Base-by-base conservation (phyloP, 1,140 invertebrate genomes). In the Mya arenaria region DNA sequence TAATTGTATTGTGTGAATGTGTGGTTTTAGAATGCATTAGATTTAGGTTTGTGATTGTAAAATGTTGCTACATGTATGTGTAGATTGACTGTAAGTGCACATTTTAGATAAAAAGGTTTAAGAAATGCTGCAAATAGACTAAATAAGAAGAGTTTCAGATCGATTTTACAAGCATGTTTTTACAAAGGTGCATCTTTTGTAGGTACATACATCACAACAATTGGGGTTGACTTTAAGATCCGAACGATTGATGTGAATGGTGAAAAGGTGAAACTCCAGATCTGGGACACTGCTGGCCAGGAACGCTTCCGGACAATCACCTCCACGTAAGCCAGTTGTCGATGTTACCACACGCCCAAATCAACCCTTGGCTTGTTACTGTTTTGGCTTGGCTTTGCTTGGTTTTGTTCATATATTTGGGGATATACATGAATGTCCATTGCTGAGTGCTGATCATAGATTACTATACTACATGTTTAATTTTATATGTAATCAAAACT, bases 191-290 rank as follows among this genome's bases (percentile, higher is more conserved):
- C n/a, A n/a, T 65, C n/a, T 63, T 81, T 88, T 89, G 39, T 81
- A 94, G 94, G 93, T 81, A 99, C 96, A 94, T 99, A 99, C 90
- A 99, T 99, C 91, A 99, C 98, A 48, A 99, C 99, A 34, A 99
- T 99, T 93, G 99, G 99, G 73, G 99, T 99, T 39, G 99, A 99
- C 94, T 99, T 99, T 93, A 99, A 99, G 95, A 99, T 99, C 90
- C 95, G 98, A 90, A 99, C 98, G 23, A 96, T 99, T 84, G 96
- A 97, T 88, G 95, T 99, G 86, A 96, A 98, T 90, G 98, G 98
- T 63, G 96, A 98, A 93, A 95, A 97, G 89, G 98, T 99, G 0
- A 99, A 99, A 93, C 94, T 99, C 83, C 99, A 99, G 94, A 99
- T 99, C 89, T 99, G 98, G 98, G 98, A 99, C 92, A 98, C 97